phyloP scores from a whole-genome alignment of 2,797 vertebrate species.

The Nyctalus aviator region DNA sequence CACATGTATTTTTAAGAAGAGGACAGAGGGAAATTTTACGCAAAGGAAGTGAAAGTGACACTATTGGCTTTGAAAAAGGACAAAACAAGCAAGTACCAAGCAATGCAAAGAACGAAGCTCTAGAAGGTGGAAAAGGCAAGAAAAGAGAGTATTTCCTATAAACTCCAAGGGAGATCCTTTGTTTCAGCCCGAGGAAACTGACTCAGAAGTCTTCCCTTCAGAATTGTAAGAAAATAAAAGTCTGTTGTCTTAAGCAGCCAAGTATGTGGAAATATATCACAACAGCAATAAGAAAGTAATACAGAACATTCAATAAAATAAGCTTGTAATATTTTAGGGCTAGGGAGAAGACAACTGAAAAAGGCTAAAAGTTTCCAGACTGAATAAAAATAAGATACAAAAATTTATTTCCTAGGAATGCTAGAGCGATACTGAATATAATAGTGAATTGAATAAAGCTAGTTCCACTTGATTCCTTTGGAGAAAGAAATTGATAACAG shows the following conservation, averaged over 20 bases:
- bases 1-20: not conserved
- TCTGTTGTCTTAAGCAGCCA: not conserved
- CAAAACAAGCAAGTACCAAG: not conserved
- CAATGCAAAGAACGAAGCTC: not conserved
- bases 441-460: slow-evolving; percentile 71
- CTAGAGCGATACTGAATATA: slow-evolving; percentile 44
- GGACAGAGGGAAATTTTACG: not conserved
- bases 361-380: slow-evolving; percentile 70
- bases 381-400: slow-evolving; percentile 61
- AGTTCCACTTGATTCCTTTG: slow-evolving; percentile 65
- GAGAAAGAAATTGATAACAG: slow-evolving; percentile 64
- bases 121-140: not conserved
- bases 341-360: not conserved
- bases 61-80: not conserved
- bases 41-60: not conserved
- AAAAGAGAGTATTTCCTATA: not conserved
- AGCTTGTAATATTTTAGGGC: not conserved
- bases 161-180: not conserved
- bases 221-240: not conserved
- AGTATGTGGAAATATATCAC: not conserved
- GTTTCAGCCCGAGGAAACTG: not conserved
- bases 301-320: not conserved
- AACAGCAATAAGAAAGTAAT: not conserved
- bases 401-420: slow-evolving; percentile 44
- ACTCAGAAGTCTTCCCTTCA: not conserved